A percentile compares a stretch with the other conserved stretches of the same genome.
Evolutionary conservation across 1,140 invertebrate genomes (phyloP).

Genomic region (Periplaneta americana): DNA sequence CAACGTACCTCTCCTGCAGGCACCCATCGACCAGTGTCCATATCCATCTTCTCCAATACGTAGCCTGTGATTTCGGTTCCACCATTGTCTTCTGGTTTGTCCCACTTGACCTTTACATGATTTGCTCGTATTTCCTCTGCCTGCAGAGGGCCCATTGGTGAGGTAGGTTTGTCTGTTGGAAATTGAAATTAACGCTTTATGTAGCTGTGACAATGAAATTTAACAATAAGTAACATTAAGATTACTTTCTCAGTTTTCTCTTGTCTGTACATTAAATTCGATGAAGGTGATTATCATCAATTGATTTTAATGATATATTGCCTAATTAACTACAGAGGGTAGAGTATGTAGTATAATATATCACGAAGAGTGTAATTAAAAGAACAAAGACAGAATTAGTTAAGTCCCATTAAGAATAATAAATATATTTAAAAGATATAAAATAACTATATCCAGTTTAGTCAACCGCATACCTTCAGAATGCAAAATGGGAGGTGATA

Average conservation of each 20-base stretch:
- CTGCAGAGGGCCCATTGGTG: constrained; percentile 79
- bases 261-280: not conserved
- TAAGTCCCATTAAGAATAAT: too few relatives aligned
- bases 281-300: constrained; percentile 4
- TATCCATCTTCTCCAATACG: constrained; percentile 94
- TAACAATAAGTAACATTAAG: too few relatives aligned
- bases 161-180: constrained; percentile 71
- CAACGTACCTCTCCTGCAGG: constrained; percentile 75
- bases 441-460: too few relatives aligned
- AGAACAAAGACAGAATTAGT: too few relatives aligned
- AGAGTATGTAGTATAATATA: too few relatives aligned
- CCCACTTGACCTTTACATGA: constrained; percentile 93
- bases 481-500: too few relatives aligned
- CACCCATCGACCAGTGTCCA: constrained; percentile 88
- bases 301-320: too few relatives aligned
- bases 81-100: constrained; percentile 89
- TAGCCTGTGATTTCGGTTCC: constrained; percentile 93
- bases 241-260: too few relatives aligned
- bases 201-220: not conserved
- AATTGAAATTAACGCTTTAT: not conserved
- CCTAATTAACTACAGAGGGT: too few relatives aligned
- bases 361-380: too few relatives aligned
- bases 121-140: constrained; percentile 82
- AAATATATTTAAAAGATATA: too few relatives aligned
- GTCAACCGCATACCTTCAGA: too few relatives aligned